Evolutionary conservation across 1,140 invertebrate genomes (phyloP).

Genomic region (Drosophila leontia): DNA sequence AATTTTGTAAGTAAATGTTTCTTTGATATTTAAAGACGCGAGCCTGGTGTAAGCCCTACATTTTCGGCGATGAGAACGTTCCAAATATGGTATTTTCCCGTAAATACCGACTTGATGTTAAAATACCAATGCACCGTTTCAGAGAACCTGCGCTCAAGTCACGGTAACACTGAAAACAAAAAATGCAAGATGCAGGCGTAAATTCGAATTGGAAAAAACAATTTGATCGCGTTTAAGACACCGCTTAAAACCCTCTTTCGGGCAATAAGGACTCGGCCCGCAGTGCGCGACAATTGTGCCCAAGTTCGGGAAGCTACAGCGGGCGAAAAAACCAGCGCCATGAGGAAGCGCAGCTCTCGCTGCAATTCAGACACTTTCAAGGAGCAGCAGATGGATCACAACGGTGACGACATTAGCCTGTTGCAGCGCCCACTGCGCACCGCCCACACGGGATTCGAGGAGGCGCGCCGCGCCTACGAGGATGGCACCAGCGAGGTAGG

Average conservation of each 20-base stretch:
- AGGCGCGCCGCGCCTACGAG: conserved; percentile 87
- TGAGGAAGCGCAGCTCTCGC: conserved; percentile 74
- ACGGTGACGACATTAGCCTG: conserved; percentile 86
- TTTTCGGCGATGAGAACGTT: background rate
- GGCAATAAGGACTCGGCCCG: background rate
- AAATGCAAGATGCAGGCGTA: conserved; percentile 72
- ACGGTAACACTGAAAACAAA: conserved; percentile 52
- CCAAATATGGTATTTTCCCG: background rate
- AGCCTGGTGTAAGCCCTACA: background rate
- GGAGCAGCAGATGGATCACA: conserved; percentile 62
- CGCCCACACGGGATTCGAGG: conserved; percentile 87
- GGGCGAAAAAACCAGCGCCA: conserved; percentile 23
- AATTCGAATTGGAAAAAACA: conserved; percentile 46
- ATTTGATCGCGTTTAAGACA: conserved; percentile 28
- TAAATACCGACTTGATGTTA: background rate
- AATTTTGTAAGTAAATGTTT: too few relatives aligned
- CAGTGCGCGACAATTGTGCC: conserved; percentile 6
- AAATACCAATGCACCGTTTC: background rate
- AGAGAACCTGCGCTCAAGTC: conserved; percentile 2
- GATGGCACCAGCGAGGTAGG: conserved; percentile 87
- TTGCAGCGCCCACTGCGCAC: conserved; percentile 88
- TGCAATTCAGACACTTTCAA: conserved; percentile 68
- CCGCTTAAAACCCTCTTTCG: conserved; percentile 9
- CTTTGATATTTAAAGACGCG: background rate
- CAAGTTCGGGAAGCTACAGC: background rate